phyloP scores from a whole-genome alignment of 2,888 invertebrate species.

The Sepiola atlantica region DNA sequence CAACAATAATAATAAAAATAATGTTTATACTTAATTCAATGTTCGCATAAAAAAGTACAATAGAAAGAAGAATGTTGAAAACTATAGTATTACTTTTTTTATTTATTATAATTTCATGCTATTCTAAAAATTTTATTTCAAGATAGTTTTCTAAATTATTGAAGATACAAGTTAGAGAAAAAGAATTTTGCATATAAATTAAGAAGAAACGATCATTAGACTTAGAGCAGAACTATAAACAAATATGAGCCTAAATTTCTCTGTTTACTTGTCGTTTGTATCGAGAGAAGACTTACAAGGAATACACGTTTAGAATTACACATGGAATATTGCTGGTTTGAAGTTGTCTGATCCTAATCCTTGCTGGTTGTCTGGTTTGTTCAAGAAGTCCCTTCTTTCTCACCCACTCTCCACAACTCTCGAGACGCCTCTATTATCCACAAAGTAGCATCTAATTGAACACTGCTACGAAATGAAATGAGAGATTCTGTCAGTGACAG shows the following conservation, averaged over 20 bases:
- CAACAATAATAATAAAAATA: too few species aligned
- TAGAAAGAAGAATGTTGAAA: too few species aligned
- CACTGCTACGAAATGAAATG: conserved; percentile 32
- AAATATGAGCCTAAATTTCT: not conserved
- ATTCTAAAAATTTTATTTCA: not conserved
- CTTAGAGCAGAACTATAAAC: not conserved
- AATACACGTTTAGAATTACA: not conserved
- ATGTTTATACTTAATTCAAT: too few species aligned
- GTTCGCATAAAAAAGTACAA: too few species aligned
- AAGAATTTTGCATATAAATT: not conserved
- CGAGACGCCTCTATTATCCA: conserved; percentile 14
- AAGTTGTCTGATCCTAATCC: conserved; percentile 19
- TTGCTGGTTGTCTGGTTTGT: conserved; percentile 34
- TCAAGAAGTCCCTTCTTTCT: not conserved
- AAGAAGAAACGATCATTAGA: not conserved
- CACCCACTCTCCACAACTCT: not conserved
- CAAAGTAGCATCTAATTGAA: conserved; percentile 44
- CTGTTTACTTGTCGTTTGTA: not conserved
- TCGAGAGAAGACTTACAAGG: not conserved
- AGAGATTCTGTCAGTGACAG: conserved; percentile 41
- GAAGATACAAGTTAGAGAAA: not conserved
- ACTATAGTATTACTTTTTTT: not conserved
- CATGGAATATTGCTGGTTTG: not conserved
- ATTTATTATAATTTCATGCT: not conserved
- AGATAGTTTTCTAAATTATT: not conserved